A percentile compares a stretch with the other conserved stretches of the same genome.
Conservation (phyloP, 2,888 invertebrate species). For the Andrena trimmerana region DNA sequence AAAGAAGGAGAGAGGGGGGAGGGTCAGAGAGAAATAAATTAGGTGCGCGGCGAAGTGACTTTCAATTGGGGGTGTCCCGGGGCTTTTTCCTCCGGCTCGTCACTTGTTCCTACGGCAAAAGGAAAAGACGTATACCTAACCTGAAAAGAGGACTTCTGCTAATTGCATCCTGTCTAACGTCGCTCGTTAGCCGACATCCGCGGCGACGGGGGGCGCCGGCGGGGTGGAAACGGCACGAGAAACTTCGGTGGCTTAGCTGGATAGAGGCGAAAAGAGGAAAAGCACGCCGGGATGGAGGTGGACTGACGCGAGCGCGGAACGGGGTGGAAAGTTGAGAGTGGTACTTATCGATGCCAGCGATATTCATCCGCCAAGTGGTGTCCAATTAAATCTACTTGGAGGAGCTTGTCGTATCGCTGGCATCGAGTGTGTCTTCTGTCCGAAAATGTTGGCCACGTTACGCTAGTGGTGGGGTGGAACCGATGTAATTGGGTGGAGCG, state of each 20-base stretch:
- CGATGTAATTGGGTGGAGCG: not conserved
- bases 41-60: constrained; percentile 73
- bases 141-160: constrained; percentile 74
- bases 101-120: constrained; percentile 55
- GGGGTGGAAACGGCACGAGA: constrained; percentile 45
- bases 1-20: too few species aligned
- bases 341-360: constrained; percentile 68
- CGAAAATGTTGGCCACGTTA: not conserved
- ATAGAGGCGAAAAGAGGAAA: constrained; percentile 41
- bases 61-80: constrained; percentile 71
- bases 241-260: constrained; percentile 63
- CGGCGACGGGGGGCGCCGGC: constrained; percentile 5
- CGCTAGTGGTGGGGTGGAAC: not conserved
- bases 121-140: constrained; percentile 66
- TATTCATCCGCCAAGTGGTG: constrained; percentile 51
- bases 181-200: constrained; percentile 71
- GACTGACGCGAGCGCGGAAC: constrained; percentile 20
- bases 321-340: constrained; percentile 69
- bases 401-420: not conserved
- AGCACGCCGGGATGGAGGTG: constrained; percentile 32
- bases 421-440: not conserved
- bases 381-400: constrained; percentile 59
- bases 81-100: constrained; percentile 58
- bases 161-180: constrained; percentile 79
- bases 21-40: constrained; percentile 70